A percentile compares a stretch with the other conserved stretches of the same genome.
Evolutionary conservation across 2,888 invertebrate genomes (phyloP).

Genomic region (Acanthococcus lagerstroemiae): DNA sequence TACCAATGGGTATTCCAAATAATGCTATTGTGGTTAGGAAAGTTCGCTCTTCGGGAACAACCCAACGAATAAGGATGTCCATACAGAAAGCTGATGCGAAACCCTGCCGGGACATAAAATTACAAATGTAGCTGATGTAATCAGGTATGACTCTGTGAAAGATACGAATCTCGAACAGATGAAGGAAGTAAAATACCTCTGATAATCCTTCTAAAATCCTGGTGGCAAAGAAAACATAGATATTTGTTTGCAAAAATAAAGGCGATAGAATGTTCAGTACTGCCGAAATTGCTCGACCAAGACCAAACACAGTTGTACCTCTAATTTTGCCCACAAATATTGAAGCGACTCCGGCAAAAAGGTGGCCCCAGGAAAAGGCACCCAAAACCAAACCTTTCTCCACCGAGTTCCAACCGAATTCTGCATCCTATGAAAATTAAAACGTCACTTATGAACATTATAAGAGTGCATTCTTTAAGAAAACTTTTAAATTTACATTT

Average conservation of each 20-base stretch:
- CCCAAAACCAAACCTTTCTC: background rate
- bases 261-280: background rate
- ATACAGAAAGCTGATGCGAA: background rate
- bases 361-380: background rate
- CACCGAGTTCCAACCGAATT: background rate
- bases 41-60: background rate
- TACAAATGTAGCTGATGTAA: too few species aligned
- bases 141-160: too few species aligned
- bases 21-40: background rate
- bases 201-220: too few species aligned
- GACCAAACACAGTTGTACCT: background rate
- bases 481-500: too few species aligned
- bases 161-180: too few species aligned
- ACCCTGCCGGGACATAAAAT: too few species aligned
- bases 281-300: background rate
- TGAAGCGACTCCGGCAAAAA: background rate
- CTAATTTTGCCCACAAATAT: background rate
- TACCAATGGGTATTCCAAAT: background rate
- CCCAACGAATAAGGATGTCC: background rate
- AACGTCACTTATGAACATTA: too few species aligned
- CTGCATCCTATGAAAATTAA: background rate
- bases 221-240: too few species aligned
- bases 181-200: too few species aligned
- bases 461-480: too few species aligned
- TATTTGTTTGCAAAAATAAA: background rate